Percentiles rank a stretch among this genome's conserved stretches.
Conservation (phyloP, 1,140 invertebrate species). For the Onthophagus taurus region DNA sequence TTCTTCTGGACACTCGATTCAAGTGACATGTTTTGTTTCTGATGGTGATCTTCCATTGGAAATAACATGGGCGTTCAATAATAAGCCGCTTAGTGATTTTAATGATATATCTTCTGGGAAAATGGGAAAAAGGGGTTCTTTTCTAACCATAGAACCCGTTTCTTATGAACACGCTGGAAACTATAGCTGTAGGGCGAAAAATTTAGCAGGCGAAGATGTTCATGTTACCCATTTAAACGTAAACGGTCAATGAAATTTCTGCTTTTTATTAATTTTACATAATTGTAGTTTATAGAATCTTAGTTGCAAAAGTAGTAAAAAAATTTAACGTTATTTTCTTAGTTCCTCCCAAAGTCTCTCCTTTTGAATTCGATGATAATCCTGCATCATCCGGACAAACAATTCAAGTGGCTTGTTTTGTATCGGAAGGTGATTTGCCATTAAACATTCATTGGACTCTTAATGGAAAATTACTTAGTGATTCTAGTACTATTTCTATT, state of each 20-base stretch:
- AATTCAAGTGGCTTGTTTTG: conserved; percentile 56
- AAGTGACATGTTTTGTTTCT: conserved; percentile 60
- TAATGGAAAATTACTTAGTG: conserved; percentile 33
- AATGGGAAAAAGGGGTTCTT: conserved; percentile 34
- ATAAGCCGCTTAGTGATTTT: conserved; percentile 39
- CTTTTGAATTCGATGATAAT: conserved; percentile 50
- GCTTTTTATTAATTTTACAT: conserved; percentile 2
- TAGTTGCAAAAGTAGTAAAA: background rate
- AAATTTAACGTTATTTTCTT: too few species aligned
- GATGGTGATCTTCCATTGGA: conserved; percentile 60
- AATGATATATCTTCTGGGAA: conserved; percentile 41
- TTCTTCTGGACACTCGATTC: conserved; percentile 61
- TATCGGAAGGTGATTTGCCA: conserved; percentile 53
- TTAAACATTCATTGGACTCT: conserved; percentile 53
- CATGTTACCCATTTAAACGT: conserved; percentile 57
- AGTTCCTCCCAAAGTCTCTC: too few species aligned
- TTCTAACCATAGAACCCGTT: conserved; percentile 52
- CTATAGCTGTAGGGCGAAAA: conserved; percentile 68
- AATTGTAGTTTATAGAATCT: background rate
- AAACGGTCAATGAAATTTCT: conserved; percentile 40
- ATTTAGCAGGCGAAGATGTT: conserved; percentile 59
- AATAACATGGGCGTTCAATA: conserved; percentile 57
- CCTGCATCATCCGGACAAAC: conserved; percentile 63
- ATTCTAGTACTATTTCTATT: conserved; percentile 47
- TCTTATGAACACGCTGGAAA: conserved; percentile 52